Percentiles rank a stretch among this genome's conserved stretches.
These are phyloP conservation scores for Pterois miles DNA, from an alignment of 2,797 vertebrate genomes.

Conservation along the genomic window DNA sequence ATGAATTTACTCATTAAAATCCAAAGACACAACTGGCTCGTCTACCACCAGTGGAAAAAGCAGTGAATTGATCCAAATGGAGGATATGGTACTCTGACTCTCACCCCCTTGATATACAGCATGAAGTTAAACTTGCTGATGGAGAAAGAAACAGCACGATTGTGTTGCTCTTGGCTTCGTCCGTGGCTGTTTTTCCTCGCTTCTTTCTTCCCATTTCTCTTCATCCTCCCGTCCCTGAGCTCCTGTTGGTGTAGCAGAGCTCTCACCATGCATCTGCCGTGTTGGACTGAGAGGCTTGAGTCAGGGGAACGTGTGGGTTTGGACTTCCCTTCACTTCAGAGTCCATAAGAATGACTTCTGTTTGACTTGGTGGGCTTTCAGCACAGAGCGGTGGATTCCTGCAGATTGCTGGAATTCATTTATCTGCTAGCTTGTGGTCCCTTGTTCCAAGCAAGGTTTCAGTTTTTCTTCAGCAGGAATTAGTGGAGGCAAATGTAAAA, in stretches of 20 bases:
- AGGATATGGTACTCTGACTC: slow-evolving; percentile 48
- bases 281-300: slow-evolving; percentile 59
- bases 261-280: slow-evolving; percentile 65
- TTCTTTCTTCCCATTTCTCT: slow-evolving; percentile 63
- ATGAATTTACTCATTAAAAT: slow-evolving; percentile 24
- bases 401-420: slow-evolving; percentile 76
- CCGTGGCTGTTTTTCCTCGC: slow-evolving; percentile 52
- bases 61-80: slow-evolving; percentile 31
- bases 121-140: slow-evolving; percentile 77
- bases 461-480: slow-evolving; percentile 61
- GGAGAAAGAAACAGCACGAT: slow-evolving; percentile 67
- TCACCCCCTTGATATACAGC: slow-evolving; percentile 51
- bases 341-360: slow-evolving; percentile 75
- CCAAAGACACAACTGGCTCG: slow-evolving; percentile 17
- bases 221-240: slow-evolving; percentile 63
- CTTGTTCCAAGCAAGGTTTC: slow-evolving; percentile 46
- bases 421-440: slow-evolving; percentile 65
- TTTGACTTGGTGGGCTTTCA: slow-evolving; percentile 83
- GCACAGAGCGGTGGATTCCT: slow-evolving; percentile 73
- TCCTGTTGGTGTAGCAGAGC: slow-evolving; percentile 60
- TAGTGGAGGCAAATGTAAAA: slow-evolving; percentile 42
- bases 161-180: slow-evolving; percentile 74
- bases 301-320: slow-evolving; percentile 76
- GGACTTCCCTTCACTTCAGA: slow-evolving; percentile 74
- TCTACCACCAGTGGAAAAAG: slow-evolving; percentile 41